Conservation (phyloP, 2,797 vertebrate genomes). For the Mus caroli region DNA sequence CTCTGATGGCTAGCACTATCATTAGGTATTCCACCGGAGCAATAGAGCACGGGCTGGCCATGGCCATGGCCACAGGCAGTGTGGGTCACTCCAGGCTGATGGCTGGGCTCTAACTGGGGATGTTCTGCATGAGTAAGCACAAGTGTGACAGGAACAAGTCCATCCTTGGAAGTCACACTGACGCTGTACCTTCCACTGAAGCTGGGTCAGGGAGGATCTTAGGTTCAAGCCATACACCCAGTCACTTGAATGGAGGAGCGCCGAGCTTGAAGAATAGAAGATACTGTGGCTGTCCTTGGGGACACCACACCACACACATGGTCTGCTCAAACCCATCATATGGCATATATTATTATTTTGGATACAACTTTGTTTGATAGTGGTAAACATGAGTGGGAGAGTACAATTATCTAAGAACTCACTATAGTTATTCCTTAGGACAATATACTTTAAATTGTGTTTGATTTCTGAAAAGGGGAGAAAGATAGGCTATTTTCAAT, state of each 20-base stretch:
- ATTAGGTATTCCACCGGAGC: background rate
- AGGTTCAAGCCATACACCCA: background rate
- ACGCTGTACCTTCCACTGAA: fast-evolving
- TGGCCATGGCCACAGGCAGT: background rate
- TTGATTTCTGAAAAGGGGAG: conserved; percentile 43
- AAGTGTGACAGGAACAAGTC: background rate
- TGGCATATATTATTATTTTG: background rate
- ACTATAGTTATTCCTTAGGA: conserved; percentile 1
- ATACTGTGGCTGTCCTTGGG: fast-evolving
- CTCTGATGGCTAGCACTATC: background rate
- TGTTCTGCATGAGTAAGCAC: too few species aligned
- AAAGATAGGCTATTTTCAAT: background rate
- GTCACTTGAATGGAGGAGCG: background rate
- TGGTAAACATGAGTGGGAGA: background rate
- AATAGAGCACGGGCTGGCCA: background rate
- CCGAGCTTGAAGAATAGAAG: background rate
- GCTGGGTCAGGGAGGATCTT: background rate
- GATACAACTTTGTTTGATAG: conserved; percentile 15
- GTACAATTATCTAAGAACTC: background rate
- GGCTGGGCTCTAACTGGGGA: background rate
- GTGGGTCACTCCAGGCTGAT: background rate
- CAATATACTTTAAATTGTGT: background rate
- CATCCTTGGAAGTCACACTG: background rate
- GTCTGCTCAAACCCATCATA: background rate
- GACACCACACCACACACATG: background rate